Base-by-base conservation (phyloP, 1,140 invertebrate genomes). In the Andricus grossulariae region DNA sequence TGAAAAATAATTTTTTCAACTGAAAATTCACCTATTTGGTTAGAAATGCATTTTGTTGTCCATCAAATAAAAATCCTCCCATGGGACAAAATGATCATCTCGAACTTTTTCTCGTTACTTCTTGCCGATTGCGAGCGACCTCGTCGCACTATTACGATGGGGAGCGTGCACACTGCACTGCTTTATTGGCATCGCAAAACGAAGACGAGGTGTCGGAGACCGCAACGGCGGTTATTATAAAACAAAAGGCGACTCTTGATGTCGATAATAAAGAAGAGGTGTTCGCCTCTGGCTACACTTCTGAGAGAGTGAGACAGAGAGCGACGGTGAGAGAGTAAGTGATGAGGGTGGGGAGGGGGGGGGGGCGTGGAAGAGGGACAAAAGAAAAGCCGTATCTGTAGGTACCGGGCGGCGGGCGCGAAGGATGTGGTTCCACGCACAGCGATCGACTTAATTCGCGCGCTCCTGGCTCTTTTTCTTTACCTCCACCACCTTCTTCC, bases 401-500 rank as follows among this genome's bases (percentile, higher is more conserved):
- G 85, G 87, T 86, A 86, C 79, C 84, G 83, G 83, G 87, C 85
- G 88, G 77, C 84, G 83, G 84, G 87, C 86, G 88, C 84, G 86
- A 89, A 90, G 89, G 89, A 90, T 90, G 89, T 90, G 89, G 90
- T 90, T 90, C 89, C 89, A 90, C 89, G 89, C 89, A 90, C 88
- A 82, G 85, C 89, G 89, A 90, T 90, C 88, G 87, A 90, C 89
- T 90, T 91, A 90, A 90, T 90, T 90, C 89, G 88, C 88, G 87
- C 85, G 80, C 87, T 87, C 81, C 80, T 82, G 86, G 84, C 87
- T 86, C 88, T 88, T 89, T 88, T 88, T 80, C 82, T 82, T 82
- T 80, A 32, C 25, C 25, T 32, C 25, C 25, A 32, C 25, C 25
- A 74, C 80, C 80, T 83, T 78, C 80, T 83, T 78, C 78, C 78